Evolutionary conservation across 2,797 vertebrate species (phyloP).

Genomic region (Arnoldichthys spilopterus): DNA sequence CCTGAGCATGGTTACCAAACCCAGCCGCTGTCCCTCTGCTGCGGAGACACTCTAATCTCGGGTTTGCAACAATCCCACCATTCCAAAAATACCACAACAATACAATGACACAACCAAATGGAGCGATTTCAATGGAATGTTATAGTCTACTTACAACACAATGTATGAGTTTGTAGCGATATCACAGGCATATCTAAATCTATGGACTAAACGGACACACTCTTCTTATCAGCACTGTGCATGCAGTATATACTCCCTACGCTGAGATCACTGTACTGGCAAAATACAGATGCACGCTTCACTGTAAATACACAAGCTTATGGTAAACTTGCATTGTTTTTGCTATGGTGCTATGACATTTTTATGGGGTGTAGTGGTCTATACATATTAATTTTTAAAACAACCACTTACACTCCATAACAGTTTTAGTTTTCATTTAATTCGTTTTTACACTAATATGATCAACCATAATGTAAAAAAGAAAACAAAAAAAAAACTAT

Average conservation of each 20-base stretch:
- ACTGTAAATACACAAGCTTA: background rate
- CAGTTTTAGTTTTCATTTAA: too few relatives aligned
- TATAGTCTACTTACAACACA: constrained; percentile 37
- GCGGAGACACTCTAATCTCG: constrained; percentile 59
- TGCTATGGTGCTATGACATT: background rate
- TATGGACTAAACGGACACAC: constrained; percentile 21
- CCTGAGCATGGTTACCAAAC: constrained; percentile 78
- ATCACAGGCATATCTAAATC: constrained; percentile 23
- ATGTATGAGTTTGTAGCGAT: constrained; percentile 32
- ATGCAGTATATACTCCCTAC: background rate
- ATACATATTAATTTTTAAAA: background rate
- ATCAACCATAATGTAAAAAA: background rate
- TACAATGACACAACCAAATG: constrained; percentile 40
- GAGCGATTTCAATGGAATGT: constrained; percentile 37
- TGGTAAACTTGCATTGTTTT: background rate
- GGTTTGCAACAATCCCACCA: constrained; percentile 57
- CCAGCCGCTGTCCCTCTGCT: constrained; percentile 54
- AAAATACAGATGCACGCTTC: background rate
- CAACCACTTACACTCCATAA: too few relatives aligned
- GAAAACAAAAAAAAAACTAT: too few relatives aligned
- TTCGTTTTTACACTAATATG: background rate
- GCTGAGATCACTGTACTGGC: background rate
- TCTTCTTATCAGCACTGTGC: constrained; percentile 14
- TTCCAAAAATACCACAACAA: constrained; percentile 40
- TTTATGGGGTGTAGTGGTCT: background rate